phyloP scores from a whole-genome alignment of 2,113 vertebrate species.

The Ancistrus triradiatus region DNA sequence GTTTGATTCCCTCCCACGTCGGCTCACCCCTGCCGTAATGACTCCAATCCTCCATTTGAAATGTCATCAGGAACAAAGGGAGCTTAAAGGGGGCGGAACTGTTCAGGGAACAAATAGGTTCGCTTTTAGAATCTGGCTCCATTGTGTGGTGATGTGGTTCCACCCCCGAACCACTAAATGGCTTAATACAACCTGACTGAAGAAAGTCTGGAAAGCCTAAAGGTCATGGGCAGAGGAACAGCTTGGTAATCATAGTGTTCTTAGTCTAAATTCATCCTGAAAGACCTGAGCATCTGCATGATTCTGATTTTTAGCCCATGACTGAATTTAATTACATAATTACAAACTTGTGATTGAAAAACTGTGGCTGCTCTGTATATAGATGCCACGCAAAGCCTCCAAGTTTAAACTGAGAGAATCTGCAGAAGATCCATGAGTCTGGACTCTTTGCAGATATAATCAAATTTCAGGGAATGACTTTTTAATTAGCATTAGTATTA shows the following conservation, averaged over 20 bases:
- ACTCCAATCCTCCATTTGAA: constrained; percentile 60
- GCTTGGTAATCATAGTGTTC: neutral
- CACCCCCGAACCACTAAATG: constrained; percentile 11
- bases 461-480: no score
- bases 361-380: neutral
- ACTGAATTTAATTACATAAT: constrained; percentile 13
- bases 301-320: neutral
- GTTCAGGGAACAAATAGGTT: constrained; percentile 21
- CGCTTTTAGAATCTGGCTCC: constrained; percentile 4
- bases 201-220: neutral
- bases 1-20: constrained; percentile 37
- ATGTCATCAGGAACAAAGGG: constrained; percentile 60
- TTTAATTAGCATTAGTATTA: no score
- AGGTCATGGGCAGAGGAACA: neutral
- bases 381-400: neutral
- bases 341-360: neutral
- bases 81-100: constrained; percentile 18
- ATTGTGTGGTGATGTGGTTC: constrained; percentile 22
- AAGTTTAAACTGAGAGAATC: no score
- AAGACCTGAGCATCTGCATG: neutral
- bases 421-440: no score
- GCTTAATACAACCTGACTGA: constrained; percentile 16
- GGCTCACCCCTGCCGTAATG: constrained; percentile 58
- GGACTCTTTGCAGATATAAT: no score
- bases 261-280: neutral